Evolutionary conservation across 1,140 invertebrate genomes (phyloP), one percentile per base, ranked within the genome.

Genomic region (Dendroctonus ponderosae): DNA sequence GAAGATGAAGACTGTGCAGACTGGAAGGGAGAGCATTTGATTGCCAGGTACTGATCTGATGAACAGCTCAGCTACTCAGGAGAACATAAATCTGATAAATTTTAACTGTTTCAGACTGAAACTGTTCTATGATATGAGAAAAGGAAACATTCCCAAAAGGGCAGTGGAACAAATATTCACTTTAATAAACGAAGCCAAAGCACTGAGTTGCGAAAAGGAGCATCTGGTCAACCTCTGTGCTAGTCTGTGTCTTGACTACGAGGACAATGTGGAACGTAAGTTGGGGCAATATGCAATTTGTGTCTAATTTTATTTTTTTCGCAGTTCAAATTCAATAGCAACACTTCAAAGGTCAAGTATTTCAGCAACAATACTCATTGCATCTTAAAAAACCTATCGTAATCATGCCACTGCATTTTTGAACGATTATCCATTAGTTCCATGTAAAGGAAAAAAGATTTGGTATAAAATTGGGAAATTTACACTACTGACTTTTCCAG

Each of bases 51-150:
- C 9, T 56, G 3, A 3, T 39, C 11, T 5, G 7, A 42, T 14
- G 41, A 38, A 3, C 3, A 6, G 15, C 3, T 5, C n/a, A 6
- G 15, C 1, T 14, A 59, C 7, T 44, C 12, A 12, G n/a, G 3
- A 40, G 42, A 2, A 46, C 11, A 44, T 59, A 14, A 48, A 39
- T 51, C 9, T 9, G 50, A 51, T 51, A 15, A n/a, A 51, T 7
- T 14, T 12, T 62, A n/a, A n/a, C 59, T 37, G 11, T 67, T 68
- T 43, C 37, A 81, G 86, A 49, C 79, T 87, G 11, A 79, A 81
- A 63, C 75, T 87, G 12, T 85, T 81, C 53, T 87, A 83, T 62
- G 85, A 87, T 70, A 81, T 87, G 71, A 85, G 82, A 70, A 81
- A 81, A 54, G 80, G 79, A 4, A 66, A 71, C 4, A 77, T 85